phyloP scores from a whole-genome alignment of 2,797 vertebrate genomes.

The Galaxias olidus region DNA sequence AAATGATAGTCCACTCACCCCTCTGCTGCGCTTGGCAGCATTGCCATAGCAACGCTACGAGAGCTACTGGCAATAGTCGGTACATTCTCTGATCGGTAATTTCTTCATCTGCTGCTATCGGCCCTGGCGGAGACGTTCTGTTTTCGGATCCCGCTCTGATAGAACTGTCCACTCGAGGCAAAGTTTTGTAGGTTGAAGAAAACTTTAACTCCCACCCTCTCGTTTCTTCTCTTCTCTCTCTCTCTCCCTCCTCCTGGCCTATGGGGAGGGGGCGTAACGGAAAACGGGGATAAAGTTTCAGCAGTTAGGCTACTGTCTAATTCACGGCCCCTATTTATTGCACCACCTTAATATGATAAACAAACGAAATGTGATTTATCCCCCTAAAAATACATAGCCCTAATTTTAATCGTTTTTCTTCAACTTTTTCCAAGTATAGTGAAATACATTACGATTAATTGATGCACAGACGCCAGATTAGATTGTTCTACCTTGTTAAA shows the following conservation, averaged over 20 bases:
- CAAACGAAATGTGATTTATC: too few species aligned
- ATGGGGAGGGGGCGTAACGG: constrained; percentile 8
- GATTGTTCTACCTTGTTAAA: too few species aligned
- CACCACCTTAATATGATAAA: too few species aligned
- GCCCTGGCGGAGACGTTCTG: constrained; percentile 23
- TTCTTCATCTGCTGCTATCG: constrained; percentile 31
- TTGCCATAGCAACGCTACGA: constrained; percentile 48
- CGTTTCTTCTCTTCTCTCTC: constrained; percentile 31
- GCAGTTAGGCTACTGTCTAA: too few species aligned
- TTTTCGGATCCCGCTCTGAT: not conserved
- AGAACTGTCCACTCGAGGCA: constrained; percentile 21
- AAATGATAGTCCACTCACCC: constrained; percentile 47
- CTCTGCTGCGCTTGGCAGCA: constrained; percentile 53
- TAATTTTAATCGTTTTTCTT: too few species aligned
- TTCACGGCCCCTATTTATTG: too few species aligned
- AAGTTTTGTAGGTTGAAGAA: constrained; percentile 42
- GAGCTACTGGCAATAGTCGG: constrained; percentile 21
- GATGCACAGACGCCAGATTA: too few species aligned
- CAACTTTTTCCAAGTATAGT: too few species aligned
- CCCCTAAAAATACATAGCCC: too few species aligned
- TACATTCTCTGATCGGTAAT: constrained; percentile 54
- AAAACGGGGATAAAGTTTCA: constrained; percentile 1
- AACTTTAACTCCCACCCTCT: constrained; percentile 17
- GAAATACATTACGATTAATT: too few species aligned
- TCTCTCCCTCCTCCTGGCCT: constrained; percentile 23